Base-by-base conservation (phyloP, 1,140 invertebrate species). In the Tetraneura akinire region DNA sequence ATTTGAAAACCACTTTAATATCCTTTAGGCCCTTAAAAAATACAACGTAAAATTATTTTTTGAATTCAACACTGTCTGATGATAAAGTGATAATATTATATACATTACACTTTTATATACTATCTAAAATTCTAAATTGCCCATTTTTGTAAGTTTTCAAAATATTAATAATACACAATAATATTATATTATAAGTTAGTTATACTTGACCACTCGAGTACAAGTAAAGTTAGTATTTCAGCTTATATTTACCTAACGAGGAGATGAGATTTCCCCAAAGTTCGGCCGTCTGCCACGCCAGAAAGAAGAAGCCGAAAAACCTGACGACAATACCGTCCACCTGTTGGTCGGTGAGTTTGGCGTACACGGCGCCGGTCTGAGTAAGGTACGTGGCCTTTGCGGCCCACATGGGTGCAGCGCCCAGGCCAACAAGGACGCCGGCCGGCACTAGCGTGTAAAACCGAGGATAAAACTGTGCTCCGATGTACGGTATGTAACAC, bases 221-320 rank as follows among this genome's bases (percentile, higher is more conserved):
- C n/a, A n/a, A n/a, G n/a, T n/a, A n/a, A n/a, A n/a, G n/a, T n/a
- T n/a, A n/a, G n/a, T n/a, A n/a, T n/a, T n/a, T n/a, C n/a, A n/a
- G n/a, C n/a, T n/a, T 37, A 11, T 60, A 85, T 90, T 91, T 85
- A 96, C 92, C 93, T 83, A 95, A 87, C 71, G 96, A 98, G n/a
- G 96, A 97, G 83, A 98, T 94, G 47, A 98, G 89, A 87, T 98
- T 98, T 84, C 96, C 96, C 94, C 95, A 94, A 11, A 97, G 90
- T 86, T 96, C 94, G 80, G 96, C 94, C 0, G 94, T 94, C 85
- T 99, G 97, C 91, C 97, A 98, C 80, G 96, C 91, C 81, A 98
- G 91, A 88, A 98, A 98, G 90, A 99, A 99, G 88, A 98, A 94
- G 29, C 97, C 97, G 86, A 98, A 99, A 89, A 98, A 98, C 83